A percentile compares a stretch with the other conserved stretches of the same genome.
Conservation (phyloP, 2,888 invertebrate genomes). For the Erebia epiphron region DNA sequence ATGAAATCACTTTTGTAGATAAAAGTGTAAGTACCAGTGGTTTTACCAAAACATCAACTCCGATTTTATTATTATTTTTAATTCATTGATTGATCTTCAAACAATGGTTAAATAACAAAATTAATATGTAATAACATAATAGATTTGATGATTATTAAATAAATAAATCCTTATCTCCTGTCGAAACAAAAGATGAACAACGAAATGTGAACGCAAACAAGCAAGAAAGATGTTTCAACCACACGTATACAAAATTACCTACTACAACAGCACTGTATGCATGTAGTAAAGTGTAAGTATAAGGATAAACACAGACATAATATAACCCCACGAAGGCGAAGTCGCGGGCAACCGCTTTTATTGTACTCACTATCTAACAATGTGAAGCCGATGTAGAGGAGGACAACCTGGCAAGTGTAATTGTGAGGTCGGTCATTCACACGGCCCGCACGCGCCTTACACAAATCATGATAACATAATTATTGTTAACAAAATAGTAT, state of each 20-base stretch:
- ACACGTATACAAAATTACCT: background rate
- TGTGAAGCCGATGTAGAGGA: slow-evolving; percentile 24
- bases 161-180: background rate
- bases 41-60: background rate
- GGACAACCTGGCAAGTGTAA: slow-evolving; percentile 33
- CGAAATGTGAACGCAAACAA: background rate
- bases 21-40: slow-evolving; percentile 2
- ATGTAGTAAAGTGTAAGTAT: background rate
- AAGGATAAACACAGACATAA: background rate
- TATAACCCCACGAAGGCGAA: background rate
- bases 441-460: slow-evolving; percentile 40
- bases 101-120: too few relatives aligned
- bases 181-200: slow-evolving; percentile 8
- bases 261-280: background rate
- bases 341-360: slow-evolving; percentile 1
- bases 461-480: slow-evolving; percentile 30
- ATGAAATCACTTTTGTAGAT: slow-evolving; percentile 6
- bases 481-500: slow-evolving; percentile 19
- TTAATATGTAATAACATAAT: too few relatives aligned
- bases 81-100: background rate
- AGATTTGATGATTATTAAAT: background rate
- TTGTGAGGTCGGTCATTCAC: slow-evolving; percentile 56
- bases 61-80: background rate
- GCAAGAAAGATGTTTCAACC: background rate
- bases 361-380: slow-evolving; percentile 15